Conservation (phyloP, 2,888 invertebrate genomes). For the Dynastes hyllus region DNA sequence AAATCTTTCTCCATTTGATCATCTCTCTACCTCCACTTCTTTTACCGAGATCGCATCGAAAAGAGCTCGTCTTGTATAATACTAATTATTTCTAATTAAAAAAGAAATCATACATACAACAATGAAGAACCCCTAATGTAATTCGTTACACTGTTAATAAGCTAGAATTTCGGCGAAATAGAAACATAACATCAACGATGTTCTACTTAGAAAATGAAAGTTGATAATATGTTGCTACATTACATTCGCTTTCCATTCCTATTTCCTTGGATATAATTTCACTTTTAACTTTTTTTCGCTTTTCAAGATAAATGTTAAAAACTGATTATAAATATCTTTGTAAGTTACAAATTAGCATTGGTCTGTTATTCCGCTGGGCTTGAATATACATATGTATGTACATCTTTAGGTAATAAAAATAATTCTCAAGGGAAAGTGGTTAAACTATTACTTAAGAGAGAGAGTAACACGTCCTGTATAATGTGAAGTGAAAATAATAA, state of each 20-base stretch:
- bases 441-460: constrained; percentile 1
- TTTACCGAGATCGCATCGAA: no score
- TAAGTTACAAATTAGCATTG: no score
- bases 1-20: no score
- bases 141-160: background rate
- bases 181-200: background rate
- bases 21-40: no score
- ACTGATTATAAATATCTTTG: no score
- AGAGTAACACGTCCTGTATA: background rate
- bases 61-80: no score
- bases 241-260: constrained; percentile 30
- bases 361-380: background rate
- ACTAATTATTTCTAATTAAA: no score
- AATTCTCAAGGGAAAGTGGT: background rate
- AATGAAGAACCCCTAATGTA: no score
- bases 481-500: background rate
- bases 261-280: constrained; percentile 1
- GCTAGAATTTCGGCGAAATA: background rate
- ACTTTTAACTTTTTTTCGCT: no score
- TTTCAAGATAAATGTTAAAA: no score
- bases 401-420: background rate
- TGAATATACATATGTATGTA: background rate
- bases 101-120: no score
- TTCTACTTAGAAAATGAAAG: constrained; percentile 43
- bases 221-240: constrained; percentile 18